Evolutionary conservation across 2,888 invertebrate genomes (phyloP).

Genomic region (Platycnemis pennipes): DNA sequence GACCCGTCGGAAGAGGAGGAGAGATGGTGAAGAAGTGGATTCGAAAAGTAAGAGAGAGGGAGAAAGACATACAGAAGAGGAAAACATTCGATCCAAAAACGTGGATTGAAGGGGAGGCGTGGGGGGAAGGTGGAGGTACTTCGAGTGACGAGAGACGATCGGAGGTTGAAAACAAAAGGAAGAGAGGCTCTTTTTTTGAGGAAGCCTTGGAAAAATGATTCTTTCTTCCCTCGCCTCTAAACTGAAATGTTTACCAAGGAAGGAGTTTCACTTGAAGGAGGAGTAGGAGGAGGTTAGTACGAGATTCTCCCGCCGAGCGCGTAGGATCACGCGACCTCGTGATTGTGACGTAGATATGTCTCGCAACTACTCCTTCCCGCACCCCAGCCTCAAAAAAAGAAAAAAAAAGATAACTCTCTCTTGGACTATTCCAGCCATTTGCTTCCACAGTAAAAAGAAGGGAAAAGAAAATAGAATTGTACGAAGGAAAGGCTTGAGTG

Average conservation of each 20-base stretch:
- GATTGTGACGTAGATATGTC: neutral
- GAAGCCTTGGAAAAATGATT: neutral
- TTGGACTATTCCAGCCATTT: neutral
- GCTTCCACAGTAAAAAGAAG: neutral
- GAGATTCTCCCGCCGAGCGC: neutral
- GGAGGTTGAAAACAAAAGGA: neutral
- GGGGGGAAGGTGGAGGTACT: neutral
- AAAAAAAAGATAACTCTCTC: neutral
- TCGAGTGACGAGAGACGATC: neutral
- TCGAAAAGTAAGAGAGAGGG: too few species aligned
- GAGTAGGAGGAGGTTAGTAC: neutral
- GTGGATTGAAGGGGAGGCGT: neutral
- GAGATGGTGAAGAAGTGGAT: neutral
- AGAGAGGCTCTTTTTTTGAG: neutral
- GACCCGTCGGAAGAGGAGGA: neutral
- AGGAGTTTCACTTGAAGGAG: too few species aligned
- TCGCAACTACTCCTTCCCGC: neutral
- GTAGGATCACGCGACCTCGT: neutral
- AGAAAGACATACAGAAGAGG: neutral
- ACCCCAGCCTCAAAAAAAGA: neutral
- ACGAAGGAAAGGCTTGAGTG: neutral
- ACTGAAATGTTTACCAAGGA: neutral
- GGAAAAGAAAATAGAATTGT: neutral
- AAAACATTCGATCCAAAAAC: neutral
- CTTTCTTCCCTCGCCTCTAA: neutral